Percentiles rank a stretch among this genome's conserved stretches.
Conservation (phyloP, 1,140 invertebrate genomes). For the Sipha flava region DNA sequence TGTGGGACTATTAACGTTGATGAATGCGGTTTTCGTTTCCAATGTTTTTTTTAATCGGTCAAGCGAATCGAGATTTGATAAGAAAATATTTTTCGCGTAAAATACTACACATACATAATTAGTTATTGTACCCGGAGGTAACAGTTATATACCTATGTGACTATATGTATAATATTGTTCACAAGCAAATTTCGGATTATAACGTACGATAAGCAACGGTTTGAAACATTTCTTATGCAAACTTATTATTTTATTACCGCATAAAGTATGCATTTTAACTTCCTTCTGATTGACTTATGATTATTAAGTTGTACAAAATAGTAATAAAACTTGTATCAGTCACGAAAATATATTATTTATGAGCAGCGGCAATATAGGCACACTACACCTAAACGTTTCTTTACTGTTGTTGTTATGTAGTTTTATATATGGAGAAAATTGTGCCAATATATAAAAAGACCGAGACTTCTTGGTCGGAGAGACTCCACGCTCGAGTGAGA, state of each 20-base stretch:
- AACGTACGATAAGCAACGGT: not conserved
- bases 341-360: not conserved
- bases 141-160: too few relatives aligned
- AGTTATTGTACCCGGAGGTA: not conserved
- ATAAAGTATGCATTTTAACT: not conserved
- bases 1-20: not conserved
- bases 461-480: too few relatives aligned
- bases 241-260: not conserved
- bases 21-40: not conserved
- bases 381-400: too few relatives aligned
- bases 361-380: too few relatives aligned
- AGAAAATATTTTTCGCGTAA: not conserved
- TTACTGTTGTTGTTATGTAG: too few relatives aligned
- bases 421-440: too few relatives aligned
- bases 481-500: too few relatives aligned
- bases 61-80: not conserved
- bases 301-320: not conserved
- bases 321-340: not conserved
- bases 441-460: too few relatives aligned
- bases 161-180: not conserved
- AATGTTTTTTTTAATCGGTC: not conserved
- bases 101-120: not conserved
- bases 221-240: not conserved
- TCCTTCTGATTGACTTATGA: not conserved
- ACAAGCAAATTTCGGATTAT: not conserved